Conservation (phyloP, 2,888 invertebrate genomes). For the Torymus texanus region DNA sequence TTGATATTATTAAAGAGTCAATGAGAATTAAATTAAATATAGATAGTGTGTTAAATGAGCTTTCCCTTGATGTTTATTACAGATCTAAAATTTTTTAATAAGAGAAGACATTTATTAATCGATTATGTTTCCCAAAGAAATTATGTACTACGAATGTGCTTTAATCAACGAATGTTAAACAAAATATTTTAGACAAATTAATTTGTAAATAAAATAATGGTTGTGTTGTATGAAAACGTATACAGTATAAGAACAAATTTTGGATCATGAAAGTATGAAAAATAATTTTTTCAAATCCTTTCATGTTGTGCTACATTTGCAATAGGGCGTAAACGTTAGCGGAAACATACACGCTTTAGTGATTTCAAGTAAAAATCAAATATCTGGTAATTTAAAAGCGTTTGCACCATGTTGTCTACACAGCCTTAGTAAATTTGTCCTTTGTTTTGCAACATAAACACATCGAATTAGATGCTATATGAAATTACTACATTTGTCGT, state of each 20-base stretch:
- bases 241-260: background rate
- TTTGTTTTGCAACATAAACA: constrained; percentile 29
- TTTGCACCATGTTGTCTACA: too few relatives aligned
- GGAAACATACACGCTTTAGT: too few relatives aligned
- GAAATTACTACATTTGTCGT: background rate
- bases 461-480: background rate
- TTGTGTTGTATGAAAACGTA: background rate
- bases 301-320: background rate
- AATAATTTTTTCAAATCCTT: constrained; percentile 22
- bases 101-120: constrained; percentile 2
- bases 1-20: too few relatives aligned
- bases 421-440: background rate
- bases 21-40: too few relatives aligned
- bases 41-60: too few relatives aligned
- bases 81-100: constrained; percentile 1
- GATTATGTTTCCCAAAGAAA: constrained; percentile 41
- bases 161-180: constrained; percentile 24
- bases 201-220: constrained; percentile 29
- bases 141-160: constrained; percentile 9
- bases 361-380: too few relatives aligned
- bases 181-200: constrained; percentile 9
- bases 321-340: too few relatives aligned
- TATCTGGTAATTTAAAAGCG: too few relatives aligned
- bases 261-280: constrained; percentile 20
- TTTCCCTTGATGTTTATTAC: background rate